A percentile compares a stretch with the other conserved stretches of the same genome.
phyloP scores from a whole-genome alignment of 2,797 vertebrate species.

The Pelochelys cantorii region DNA sequence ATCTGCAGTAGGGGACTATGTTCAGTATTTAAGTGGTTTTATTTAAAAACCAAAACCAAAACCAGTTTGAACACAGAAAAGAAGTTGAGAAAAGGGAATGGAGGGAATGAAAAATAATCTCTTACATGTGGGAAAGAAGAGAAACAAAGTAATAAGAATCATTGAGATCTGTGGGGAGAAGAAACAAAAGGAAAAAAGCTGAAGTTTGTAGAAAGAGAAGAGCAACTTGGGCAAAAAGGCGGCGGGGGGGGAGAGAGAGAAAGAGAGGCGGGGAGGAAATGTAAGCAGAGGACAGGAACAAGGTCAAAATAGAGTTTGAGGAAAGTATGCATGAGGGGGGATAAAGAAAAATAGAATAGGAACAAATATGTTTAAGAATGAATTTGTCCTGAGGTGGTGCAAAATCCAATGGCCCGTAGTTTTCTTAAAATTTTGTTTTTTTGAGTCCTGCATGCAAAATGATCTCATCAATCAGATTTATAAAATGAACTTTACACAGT shows the following conservation, averaged over 20 bases:
- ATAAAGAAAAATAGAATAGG: not conserved
- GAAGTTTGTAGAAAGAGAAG: not conserved
- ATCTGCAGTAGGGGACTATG: not conserved
- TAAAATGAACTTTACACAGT: not conserved
- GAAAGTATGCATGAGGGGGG: not conserved
- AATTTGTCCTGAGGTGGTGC: not conserved
- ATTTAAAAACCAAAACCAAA: not conserved
- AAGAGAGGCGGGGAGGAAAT: not conserved
- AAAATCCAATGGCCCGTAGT: not conserved
- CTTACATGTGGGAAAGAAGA: not conserved
- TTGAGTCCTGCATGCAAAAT: not conserved
- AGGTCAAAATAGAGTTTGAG: not conserved
- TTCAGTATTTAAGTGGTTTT: not conserved
- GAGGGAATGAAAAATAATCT: not conserved
- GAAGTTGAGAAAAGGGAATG: not conserved
- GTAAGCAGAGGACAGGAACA: not conserved
- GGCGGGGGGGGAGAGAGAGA: not conserved
- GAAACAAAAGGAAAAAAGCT: not conserved
- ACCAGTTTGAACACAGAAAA: not conserved
- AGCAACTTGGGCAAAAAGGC: not conserved
- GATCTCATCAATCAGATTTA: not conserved
- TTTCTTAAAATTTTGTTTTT: not conserved
- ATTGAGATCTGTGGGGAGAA: not conserved
- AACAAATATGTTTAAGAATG: not conserved
- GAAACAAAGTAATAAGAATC: not conserved